Conservation (phyloP, 2,888 invertebrate genomes). For the Malthinus seriepunctatus region DNA sequence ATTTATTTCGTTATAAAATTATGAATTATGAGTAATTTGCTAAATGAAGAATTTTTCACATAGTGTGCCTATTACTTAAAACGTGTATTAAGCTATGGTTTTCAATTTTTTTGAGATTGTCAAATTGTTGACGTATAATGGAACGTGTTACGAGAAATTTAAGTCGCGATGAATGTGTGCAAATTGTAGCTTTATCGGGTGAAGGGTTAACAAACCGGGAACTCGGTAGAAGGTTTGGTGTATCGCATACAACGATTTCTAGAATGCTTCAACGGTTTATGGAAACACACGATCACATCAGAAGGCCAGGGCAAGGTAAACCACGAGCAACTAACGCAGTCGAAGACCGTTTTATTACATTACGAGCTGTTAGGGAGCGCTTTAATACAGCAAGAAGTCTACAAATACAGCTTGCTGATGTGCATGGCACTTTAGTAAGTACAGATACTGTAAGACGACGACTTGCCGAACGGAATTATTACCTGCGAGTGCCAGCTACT, state of each 20-base stretch:
- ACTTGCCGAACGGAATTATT: too few relatives aligned
- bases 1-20: too few relatives aligned
- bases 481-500: too few relatives aligned
- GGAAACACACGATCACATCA: not conserved
- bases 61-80: too few relatives aligned
- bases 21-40: too few relatives aligned
- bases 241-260: not conserved
- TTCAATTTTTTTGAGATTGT: too few relatives aligned
- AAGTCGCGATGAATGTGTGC: not conserved
- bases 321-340: too few relatives aligned
- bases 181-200: not conserved
- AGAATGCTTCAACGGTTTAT: not conserved
- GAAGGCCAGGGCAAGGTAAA: too few relatives aligned
- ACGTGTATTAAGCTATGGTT: too few relatives aligned
- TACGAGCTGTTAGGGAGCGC: not conserved
- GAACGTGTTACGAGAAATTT: not conserved
- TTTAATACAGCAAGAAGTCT: slow-evolving; percentile 1
- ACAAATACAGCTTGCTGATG: slow-evolving; percentile 2
- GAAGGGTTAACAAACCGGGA: slow-evolving; percentile 2
- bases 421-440: not conserved
- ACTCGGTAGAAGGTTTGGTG: not conserved
- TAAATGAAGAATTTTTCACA: too few relatives aligned
- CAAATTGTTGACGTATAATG: not conserved
- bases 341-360: too few relatives aligned
- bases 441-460: not conserved